Base-by-base conservation (phyloP, 2,888 invertebrate species). In the Mallateleia sp. region DNA sequence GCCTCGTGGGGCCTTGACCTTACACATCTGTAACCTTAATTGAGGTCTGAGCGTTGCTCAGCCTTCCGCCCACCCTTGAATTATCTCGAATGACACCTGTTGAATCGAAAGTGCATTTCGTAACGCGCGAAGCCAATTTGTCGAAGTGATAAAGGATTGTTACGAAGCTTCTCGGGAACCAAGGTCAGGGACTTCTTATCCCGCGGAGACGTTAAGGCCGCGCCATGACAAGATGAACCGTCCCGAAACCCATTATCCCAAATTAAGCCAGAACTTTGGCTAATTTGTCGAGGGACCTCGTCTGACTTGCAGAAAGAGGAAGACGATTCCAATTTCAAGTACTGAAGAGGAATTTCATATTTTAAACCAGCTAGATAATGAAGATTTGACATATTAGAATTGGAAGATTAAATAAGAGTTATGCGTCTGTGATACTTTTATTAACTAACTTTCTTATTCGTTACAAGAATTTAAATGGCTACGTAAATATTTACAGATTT, bases 81-180 rank as follows among this genome's bases (percentile, higher is more conserved):
- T 91, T 89, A 90, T 91, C 92, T 91, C 90, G 88, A 83, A 88
- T 91, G 91, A 93, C 92, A 93, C 93, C 93, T 93, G 93, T 93
- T 93, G 93, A 93, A 88, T 91, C 85, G 91, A 84, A 92, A 92
- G 90, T 91, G 89, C 89, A 89, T 91, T 91, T 91, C 87, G 85
- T 90, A 90, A 80, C 72, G 77, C 81, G 77, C 60, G 60, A 83
- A 87, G 66, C 72, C 88, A 87, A 87, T 87, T 84, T 85, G 83
- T 83, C 66, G 72, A 72, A 82, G 77, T 85, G 85, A 80, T 80
- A 77, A 87, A 87, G 60, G 82, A 83, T 75, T 72, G 80, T 81
- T 82, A 67, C 38, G 28, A 77, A 60, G 25, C 71, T 66, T 47
- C 14, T 45, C 14, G 28, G 20, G 32, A 25, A 32, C 54, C 58